Conservation (phyloP, 2,113 vertebrate species). For the Dipodomys spectabilis region DNA sequence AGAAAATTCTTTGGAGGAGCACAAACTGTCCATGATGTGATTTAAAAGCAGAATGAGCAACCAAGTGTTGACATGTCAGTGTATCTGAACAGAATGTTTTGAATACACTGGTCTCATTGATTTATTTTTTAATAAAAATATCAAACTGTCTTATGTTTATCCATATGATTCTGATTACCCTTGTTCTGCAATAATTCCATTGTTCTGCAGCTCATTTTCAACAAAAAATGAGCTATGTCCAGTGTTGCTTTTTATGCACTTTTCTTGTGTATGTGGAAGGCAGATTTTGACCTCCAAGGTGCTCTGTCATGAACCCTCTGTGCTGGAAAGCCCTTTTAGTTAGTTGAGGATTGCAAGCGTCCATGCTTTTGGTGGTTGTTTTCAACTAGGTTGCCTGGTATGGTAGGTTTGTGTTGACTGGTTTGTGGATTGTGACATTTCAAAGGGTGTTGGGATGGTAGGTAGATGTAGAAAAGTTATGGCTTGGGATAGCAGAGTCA, state of each 20-base stretch:
- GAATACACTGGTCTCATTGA: neutral
- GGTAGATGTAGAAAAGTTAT: neutral
- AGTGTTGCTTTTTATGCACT: neutral
- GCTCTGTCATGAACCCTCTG: neutral
- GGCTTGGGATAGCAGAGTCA: neutral
- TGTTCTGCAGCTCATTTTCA: constrained; percentile 44
- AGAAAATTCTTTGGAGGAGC: neutral
- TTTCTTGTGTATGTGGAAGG: neutral
- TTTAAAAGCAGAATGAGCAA: neutral
- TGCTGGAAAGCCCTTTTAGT: neutral
- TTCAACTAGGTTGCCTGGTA: neutral
- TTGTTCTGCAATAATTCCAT: neutral
- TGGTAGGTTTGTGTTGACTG: neutral
- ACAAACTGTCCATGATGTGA: neutral
- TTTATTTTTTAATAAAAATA: neutral
- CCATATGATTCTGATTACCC: neutral
- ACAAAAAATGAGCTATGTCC: neutral
- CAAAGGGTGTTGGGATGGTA: neutral
- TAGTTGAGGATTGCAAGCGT: neutral
- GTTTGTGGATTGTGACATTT: neutral
- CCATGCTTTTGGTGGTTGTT: neutral
- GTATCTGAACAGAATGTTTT: neutral
- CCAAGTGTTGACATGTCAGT: neutral
- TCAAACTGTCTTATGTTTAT: neutral
- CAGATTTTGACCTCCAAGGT: neutral